Conservation (phyloP, 2,888 invertebrate species). For the Sphaeridia pumilis region DNA sequence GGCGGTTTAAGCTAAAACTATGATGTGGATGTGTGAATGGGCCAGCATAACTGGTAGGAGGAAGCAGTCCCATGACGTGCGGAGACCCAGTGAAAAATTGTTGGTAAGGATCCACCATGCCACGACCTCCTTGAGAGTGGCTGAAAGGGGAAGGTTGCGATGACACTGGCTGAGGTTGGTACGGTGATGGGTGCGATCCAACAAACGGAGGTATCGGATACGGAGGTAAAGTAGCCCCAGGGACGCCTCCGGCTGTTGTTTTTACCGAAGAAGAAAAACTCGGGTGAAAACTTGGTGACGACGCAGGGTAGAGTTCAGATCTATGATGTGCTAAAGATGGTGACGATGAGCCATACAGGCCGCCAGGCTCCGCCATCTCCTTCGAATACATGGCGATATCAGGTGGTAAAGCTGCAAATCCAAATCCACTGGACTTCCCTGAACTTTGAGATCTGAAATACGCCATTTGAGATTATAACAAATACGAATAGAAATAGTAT, state of each 20-base stretch:
- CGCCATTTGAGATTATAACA: no score
- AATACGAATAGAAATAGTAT: no score
- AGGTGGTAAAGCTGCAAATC: slow-evolving; percentile 45
- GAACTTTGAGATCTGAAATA: no score
- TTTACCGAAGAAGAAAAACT: slow-evolving; percentile 25
- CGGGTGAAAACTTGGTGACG: slow-evolving; percentile 30
- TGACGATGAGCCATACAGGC: slow-evolving; percentile 25
- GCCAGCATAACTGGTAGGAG: slow-evolving; percentile 28
- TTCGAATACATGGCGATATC: slow-evolving; percentile 33
- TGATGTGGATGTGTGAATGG: slow-evolving; percentile 30
- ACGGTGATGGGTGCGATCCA: slow-evolving; percentile 32
- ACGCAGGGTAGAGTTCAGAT: slow-evolving; percentile 31
- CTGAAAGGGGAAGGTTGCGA: slow-evolving; percentile 31
- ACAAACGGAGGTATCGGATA: slow-evolving; percentile 30
- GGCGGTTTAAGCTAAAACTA: slow-evolving; percentile 14
- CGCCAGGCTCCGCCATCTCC: slow-evolving; percentile 29
- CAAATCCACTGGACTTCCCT: slow-evolving; percentile 45
- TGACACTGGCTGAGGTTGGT: slow-evolving; percentile 31
- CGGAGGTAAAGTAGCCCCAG: slow-evolving; percentile 25
- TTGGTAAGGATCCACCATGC: slow-evolving; percentile 33
- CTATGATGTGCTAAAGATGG: slow-evolving; percentile 31
- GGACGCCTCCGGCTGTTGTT: slow-evolving; percentile 24
- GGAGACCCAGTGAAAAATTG: slow-evolving; percentile 34
- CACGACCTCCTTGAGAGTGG: slow-evolving; percentile 28
- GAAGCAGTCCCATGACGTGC: slow-evolving; percentile 34